Base-by-base conservation (phyloP, 2,888 invertebrate genomes). In the Malthinus seriepunctatus region DNA sequence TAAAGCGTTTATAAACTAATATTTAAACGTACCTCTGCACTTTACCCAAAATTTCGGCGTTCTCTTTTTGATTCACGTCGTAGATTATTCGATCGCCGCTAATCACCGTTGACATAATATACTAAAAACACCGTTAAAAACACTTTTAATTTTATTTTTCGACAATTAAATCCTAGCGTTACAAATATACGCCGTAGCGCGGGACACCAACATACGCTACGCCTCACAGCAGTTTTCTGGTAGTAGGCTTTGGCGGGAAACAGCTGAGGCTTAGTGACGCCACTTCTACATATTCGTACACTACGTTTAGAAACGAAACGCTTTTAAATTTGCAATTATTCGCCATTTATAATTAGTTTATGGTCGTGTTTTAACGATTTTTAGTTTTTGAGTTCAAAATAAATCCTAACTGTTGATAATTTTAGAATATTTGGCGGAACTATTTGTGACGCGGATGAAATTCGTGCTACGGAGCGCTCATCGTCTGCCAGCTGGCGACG, bases 171-270 rank as follows among this genome's bases (percentile, higher is more conserved):
- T 50, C 56, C 67, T 71, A 71, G 69, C 69, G 71, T 69, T 70
- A 70, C 70, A 69, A 70, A 71, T 69, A 65, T 71, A 73, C 71
- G 68, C 72, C 68, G 73, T 70, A 74, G 76, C 76, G 76, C 77
- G 77, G 75, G 73, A 74, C 75, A 69, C 73, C 76, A 77, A 79
- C 78, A 78, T 78, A 80, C 82, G 79, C 79, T 80, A 81, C 79
- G 81, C 80, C 79, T 78, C 79, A 78, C 80, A 79, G 81, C 80
- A 79, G 83, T 83, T 83, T 83, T 82, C 83, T 83, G 84, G 83
- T 83, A 83, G 84, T 83, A 82, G 79, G 80, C 81, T 83, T 84
- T 84, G 84, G 84, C 86, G 86, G 85, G 86, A 86, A 86, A 86
- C 85, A 86, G 85, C 85, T 86, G 84, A 84, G 84, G 80, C 80